These are phyloP conservation scores for Phrynocephalus vlangalii DNA, from an alignment of 2,797 vertebrate species.

Conservation along the genomic window DNA sequence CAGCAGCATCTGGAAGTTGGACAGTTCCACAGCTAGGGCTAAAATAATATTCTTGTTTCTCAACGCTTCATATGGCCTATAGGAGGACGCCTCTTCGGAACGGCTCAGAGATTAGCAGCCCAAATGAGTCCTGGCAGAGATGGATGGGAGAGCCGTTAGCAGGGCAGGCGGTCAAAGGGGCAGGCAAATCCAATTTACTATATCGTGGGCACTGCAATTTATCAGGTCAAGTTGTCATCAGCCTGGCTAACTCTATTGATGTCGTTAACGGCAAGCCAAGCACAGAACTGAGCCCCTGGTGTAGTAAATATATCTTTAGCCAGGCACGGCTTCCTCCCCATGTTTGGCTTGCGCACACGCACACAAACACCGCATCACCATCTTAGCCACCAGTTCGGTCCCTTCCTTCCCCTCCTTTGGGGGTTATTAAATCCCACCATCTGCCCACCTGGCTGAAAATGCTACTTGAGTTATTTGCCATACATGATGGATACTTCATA, in stretches of 20 bases:
- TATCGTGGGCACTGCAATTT: not conserved
- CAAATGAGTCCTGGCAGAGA: conserved; percentile 1
- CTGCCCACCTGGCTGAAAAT: not conserved
- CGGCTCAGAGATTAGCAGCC: conserved; percentile 4
- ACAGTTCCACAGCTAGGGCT: too few species aligned
- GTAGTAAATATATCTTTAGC: not conserved
- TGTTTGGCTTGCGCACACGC: too few species aligned
- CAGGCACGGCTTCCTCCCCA: not conserved
- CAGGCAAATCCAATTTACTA: conserved; percentile 11
- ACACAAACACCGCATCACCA: too few species aligned
- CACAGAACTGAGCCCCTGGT: not conserved
- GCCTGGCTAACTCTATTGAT: conserved; percentile 11
- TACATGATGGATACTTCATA: not conserved
- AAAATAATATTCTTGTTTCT: too few species aligned
- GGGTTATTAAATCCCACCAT: not conserved
- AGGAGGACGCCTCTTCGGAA: not conserved
- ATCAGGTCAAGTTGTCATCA: conserved; percentile 18
- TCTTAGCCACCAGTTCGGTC: too few species aligned
- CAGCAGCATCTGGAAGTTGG: too few species aligned
- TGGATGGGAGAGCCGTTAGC: not conserved
- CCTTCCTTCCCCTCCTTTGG: not conserved
- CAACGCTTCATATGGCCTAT: too few species aligned
- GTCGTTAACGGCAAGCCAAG: not conserved
- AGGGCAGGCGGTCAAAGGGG: conserved; percentile 7
- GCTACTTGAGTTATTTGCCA: not conserved